A percentile compares a stretch with the other conserved stretches of the same genome.
Conservation (phyloP, 2,113 vertebrate species). For the Hylia prasina region DNA sequence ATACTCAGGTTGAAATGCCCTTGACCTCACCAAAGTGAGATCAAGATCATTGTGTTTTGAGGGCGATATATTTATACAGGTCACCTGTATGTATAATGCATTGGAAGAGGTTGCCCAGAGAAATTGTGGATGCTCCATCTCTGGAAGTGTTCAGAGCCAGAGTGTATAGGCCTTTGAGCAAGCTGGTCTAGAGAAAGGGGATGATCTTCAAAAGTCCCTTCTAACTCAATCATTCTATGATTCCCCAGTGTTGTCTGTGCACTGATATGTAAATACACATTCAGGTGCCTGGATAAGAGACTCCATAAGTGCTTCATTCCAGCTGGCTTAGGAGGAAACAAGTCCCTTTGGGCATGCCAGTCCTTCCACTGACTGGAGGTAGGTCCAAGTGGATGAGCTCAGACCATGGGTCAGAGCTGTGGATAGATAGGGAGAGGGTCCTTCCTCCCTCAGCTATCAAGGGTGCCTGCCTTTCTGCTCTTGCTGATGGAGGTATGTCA, state of each 20-base stretch:
- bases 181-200: neutral
- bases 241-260: fast-evolving
- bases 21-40: neutral
- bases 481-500: neutral
- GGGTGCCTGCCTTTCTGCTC: neutral
- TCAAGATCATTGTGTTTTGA: neutral
- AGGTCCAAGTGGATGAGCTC: neutral
- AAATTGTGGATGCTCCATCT: neutral
- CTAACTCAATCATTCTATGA: neutral
- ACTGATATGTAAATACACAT: neutral
- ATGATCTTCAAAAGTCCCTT: neutral
- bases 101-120: neutral
- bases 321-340: neutral
- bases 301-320: neutral
- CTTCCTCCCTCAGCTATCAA: neutral
- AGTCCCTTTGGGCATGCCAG: neutral
- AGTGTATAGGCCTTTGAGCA: neutral
- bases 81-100: neutral
- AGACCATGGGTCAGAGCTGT: neutral
- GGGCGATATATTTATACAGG: neutral
- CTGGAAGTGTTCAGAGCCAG: neutral
- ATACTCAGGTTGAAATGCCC: neutral
- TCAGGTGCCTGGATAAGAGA: neutral
- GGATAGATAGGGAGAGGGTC: neutral
- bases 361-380: neutral